Conservation (phyloP, 2,888 invertebrate species). For the Didymodactylos carnosus region DNA sequence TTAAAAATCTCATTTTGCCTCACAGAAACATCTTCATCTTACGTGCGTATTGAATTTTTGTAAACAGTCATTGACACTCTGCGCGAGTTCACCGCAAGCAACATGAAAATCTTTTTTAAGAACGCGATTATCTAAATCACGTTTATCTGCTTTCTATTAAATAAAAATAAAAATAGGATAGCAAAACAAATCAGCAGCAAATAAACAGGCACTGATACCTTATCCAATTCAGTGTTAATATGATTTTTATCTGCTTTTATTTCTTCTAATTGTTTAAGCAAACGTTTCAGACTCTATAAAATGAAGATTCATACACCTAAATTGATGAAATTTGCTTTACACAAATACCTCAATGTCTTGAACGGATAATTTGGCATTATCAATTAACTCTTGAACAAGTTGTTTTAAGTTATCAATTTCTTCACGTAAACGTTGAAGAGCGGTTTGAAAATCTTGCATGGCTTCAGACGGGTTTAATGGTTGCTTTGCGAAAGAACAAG, state of each 20-base stretch:
- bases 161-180: not conserved
- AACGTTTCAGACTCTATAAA: constrained; percentile 6
- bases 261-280: constrained; percentile 4
- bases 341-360: not conserved
- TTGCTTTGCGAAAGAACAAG: not conserved
- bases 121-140: constrained; percentile 10
- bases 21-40: not conserved
- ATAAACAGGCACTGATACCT: not conserved
- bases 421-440: not conserved
- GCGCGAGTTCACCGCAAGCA: not conserved
- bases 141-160: constrained; percentile 10
- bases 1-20: too few relatives aligned
- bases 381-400: not conserved
- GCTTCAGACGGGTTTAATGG: not conserved
- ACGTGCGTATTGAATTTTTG: not conserved
- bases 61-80: constrained; percentile 3
- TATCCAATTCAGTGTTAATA: constrained; percentile 6
- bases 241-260: constrained; percentile 8
- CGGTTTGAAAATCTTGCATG: not conserved
- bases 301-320: too few relatives aligned
- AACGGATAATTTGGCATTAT: not conserved
- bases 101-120: constrained; percentile 4
- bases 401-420: not conserved
- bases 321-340: too few relatives aligned
- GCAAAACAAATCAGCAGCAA: too few relatives aligned